Percentiles rank a stretch among this genome's conserved stretches.
Conservation (phyloP, 2,797 vertebrate genomes). For the Aselliscus stoliczkanus region DNA sequence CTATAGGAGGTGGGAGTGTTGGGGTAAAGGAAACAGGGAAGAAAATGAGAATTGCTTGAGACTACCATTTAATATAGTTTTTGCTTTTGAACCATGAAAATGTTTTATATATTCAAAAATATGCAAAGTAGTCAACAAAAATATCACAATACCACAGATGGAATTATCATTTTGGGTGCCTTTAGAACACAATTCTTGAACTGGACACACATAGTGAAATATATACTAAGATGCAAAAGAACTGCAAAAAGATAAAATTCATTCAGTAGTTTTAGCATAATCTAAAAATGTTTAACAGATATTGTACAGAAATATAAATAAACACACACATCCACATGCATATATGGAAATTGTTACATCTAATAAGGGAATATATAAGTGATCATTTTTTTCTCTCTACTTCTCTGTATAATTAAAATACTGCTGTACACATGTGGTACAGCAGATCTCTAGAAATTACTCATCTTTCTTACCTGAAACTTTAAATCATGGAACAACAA, state of each 20-base stretch:
- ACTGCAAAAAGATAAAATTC: background rate
- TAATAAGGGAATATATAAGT: background rate
- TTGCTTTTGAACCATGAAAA: background rate
- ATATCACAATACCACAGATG: background rate
- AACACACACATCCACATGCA: background rate
- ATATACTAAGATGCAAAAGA: background rate
- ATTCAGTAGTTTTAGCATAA: background rate
- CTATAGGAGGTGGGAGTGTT: background rate
- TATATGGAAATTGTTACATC: background rate
- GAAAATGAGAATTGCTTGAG: background rate
- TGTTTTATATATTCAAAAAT: background rate
- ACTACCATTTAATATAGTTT: background rate
- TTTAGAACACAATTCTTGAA: background rate
- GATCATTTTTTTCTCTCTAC: background rate
- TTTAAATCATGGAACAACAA: background rate
- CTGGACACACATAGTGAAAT: background rate
- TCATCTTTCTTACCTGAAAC: background rate
- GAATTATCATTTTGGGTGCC: background rate
- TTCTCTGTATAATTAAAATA: background rate
- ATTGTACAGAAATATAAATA: background rate
- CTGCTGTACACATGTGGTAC: too few species aligned
- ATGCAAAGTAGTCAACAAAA: background rate
- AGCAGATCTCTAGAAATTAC: background rate
- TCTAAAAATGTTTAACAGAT: background rate
- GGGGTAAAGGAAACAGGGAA: background rate